Evolutionary conservation across 2,888 invertebrate species (phyloP), one percentile per base, ranked within the genome.

Genomic region (Ophion costatus): DNA sequence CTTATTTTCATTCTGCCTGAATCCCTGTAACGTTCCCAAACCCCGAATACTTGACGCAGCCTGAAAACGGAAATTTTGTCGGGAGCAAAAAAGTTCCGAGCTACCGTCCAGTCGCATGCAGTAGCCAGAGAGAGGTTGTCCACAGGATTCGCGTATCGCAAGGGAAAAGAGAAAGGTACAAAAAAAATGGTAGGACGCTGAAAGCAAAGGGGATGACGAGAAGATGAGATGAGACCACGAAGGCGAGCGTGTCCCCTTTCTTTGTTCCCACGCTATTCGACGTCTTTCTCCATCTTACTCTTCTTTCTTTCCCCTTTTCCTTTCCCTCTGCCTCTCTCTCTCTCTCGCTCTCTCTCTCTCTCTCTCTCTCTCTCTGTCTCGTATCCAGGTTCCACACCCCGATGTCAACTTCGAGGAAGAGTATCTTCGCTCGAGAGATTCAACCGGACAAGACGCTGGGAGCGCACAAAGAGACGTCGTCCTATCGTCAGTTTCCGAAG

Each of bases 211-310:
- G 77, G 74, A 77, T 77, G 77, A 85, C 76, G 80, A 80, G 80
- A 82, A 74, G 80, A 85, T 76, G 85, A 85, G 82, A 85, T 71
- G 82, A 85, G 73, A 73, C 70, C 79, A 75, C 74, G 67, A 61
- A 74, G 74, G 66, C 80, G 69, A 82, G 82, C 64, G 74, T 84
- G 89, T 88, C 88, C 90, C 89, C 90, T 89, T 91, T 89, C 92
- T 93, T 93, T 92, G 93, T 93, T 93, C 92, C 92, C 92, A 92
- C 92, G 92, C 89, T 89, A 87, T 90, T 89, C 88, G 73, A 64
- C 59, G 69, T 80, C 82, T 73, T 56, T 57, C 61, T 71, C 71
- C 42, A 57, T 70, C 77, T 83, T 33, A 45, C 56, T 45, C 45
- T 63, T 56, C 59, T 11, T 42, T 59, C 74, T 75, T 61, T 45